These are phyloP conservation scores for Drosophila limbata DNA, from an alignment of 2,888 invertebrate genomes.

Conservation along the genomic window DNA sequence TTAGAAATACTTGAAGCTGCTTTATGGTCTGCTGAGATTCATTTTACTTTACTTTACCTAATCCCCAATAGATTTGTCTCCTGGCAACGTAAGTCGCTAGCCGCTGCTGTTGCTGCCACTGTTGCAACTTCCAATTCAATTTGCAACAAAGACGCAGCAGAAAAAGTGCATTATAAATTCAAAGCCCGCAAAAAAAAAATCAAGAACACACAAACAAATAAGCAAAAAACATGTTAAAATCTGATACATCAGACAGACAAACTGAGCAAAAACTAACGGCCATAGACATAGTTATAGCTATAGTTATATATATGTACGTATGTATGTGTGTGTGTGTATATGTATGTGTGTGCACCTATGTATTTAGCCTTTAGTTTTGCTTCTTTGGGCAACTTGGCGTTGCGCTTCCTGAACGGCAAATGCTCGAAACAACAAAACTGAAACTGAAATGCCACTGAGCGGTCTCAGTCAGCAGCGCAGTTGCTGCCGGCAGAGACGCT, in stretches of 20 bases:
- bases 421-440: conserved; percentile 72
- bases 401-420: conserved; percentile 78
- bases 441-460: conserved; percentile 61
- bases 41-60: conserved; percentile 4
- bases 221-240: conserved; percentile 26
- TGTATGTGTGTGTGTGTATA: conserved; percentile 5
- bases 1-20: not conserved
- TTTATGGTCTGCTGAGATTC: conserved; percentile 7
- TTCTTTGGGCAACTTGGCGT: conserved; percentile 67
- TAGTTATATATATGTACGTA: conserved; percentile 18
- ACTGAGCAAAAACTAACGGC: conserved; percentile 40
- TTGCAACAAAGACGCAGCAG: conserved; percentile 67
- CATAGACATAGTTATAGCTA: conserved; percentile 45
- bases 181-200: conserved; percentile 39
- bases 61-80: conserved; percentile 56
- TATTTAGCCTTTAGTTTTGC: conserved; percentile 46
- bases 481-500: conserved; percentile 29
- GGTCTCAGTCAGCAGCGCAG: conserved; percentile 34
- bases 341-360: conserved; percentile 11
- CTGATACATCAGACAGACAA: conserved; percentile 20
- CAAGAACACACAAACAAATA: conserved; percentile 6
- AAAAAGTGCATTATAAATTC: conserved; percentile 59
- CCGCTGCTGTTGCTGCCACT: conserved; percentile 12
- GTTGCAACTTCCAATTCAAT: conserved; percentile 61
- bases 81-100: conserved; percentile 68